A percentile compares a stretch with the other conserved stretches of the same genome.
phyloP scores from a whole-genome alignment of 2,797 vertebrate genomes.

The Eleutherodactylus coqui region DNA sequence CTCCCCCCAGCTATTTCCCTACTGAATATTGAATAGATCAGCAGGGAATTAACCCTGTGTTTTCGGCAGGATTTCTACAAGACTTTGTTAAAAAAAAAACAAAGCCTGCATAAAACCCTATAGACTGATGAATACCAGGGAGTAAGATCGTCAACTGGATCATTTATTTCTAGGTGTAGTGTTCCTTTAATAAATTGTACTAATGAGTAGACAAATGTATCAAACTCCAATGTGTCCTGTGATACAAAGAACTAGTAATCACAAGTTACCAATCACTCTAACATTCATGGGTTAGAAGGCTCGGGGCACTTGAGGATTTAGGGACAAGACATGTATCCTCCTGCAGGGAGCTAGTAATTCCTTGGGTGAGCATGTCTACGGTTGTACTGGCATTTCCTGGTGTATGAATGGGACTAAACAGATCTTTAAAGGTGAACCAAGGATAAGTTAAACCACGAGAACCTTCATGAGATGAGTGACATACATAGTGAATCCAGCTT shows the following conservation, averaged over 20 bases:
- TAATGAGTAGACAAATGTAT: background rate
- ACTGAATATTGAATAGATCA: too few relatives aligned
- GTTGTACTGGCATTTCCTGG: constrained; percentile 56
- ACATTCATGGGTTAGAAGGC: background rate
- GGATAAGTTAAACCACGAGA: constrained; percentile 48
- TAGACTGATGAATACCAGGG: background rate
- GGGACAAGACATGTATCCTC: constrained; percentile 6
- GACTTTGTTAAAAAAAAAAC: background rate
- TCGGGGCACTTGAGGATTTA: background rate
- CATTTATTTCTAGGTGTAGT: too few relatives aligned
- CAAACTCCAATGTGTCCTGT: background rate
- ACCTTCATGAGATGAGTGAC: constrained; percentile 24
- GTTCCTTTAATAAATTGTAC: too few relatives aligned
- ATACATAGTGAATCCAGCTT: constrained; percentile 9
- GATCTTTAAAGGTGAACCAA: constrained; percentile 31
- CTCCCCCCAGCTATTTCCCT: too few relatives aligned
- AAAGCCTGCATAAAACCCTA: background rate
- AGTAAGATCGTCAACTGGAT: too few relatives aligned
- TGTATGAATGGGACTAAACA: constrained; percentile 54
- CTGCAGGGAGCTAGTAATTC: constrained; percentile 23
- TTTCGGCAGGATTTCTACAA: background rate
- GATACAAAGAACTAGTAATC: background rate
- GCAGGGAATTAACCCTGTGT: too few relatives aligned
- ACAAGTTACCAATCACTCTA: background rate
- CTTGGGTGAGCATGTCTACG: constrained; percentile 41